A percentile compares a stretch with the other conserved stretches of the same genome.
Evolutionary conservation across 2,797 vertebrate genomes (phyloP).

Genomic region (Coccyzus lansbergi): DNA sequence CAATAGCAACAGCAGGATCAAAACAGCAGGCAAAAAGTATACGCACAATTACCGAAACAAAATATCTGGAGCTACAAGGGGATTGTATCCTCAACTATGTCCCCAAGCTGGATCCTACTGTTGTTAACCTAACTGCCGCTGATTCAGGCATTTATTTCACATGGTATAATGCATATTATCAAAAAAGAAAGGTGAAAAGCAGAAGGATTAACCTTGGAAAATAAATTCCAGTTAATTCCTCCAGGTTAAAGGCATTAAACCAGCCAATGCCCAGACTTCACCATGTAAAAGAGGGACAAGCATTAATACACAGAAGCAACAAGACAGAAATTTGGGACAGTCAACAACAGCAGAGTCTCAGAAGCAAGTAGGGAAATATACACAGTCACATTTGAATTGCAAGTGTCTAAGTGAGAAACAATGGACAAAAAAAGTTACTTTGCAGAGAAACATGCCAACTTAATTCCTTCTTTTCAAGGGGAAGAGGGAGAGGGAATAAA

Average conservation of each 20-base stretch:
- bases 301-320: neutral
- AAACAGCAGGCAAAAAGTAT: constrained; percentile 55
- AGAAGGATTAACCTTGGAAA: constrained; percentile 6
- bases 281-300: neutral
- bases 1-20: constrained; percentile 68
- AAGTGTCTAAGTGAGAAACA: neutral
- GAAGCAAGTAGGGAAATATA: neutral
- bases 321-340: neutral
- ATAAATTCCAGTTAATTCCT: neutral
- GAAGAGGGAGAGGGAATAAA: neutral
- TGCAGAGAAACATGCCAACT: neutral
- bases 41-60: constrained; percentile 37
- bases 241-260: neutral
- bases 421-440: neutral
- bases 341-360: neutral
- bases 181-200: constrained; percentile 33
- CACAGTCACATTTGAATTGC: neutral
- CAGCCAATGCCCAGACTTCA: neutral
- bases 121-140: neutral
- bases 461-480: neutral
- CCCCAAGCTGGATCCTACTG: neutral
- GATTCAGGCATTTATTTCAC: neutral
- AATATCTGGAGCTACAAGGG: constrained; percentile 15
- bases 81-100: neutral
- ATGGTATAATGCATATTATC: neutral